Conservation (phyloP, 2,113 vertebrate genomes). For the Aldabrachelys gigantea region DNA sequence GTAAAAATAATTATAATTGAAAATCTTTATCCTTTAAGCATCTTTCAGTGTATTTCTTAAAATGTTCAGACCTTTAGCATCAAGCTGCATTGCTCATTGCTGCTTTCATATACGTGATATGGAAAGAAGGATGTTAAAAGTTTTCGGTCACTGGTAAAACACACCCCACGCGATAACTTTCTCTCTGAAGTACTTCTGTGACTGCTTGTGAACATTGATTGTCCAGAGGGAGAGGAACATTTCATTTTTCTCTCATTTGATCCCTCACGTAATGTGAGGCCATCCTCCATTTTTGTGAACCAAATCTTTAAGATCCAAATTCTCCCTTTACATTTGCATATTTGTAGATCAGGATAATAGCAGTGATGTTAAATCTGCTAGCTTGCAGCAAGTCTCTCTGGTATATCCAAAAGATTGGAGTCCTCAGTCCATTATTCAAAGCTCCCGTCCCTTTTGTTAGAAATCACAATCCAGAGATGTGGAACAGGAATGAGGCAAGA, state of each 20-base stretch:
- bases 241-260: background rate
- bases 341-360: too few species aligned
- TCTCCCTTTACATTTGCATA: background rate
- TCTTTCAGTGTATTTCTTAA: background rate
- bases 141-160: background rate
- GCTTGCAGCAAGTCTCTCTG: too few species aligned
- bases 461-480: too few species aligned
- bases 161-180: background rate
- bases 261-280: accelerated
- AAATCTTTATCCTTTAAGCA: background rate
- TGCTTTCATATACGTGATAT: background rate
- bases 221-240: background rate
- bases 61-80: background rate
- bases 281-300: background rate
- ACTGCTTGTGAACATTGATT: background rate
- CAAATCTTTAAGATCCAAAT: background rate
- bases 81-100: background rate
- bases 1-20: background rate
- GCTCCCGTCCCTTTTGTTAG: too few species aligned
- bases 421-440: too few species aligned
- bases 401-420: too few species aligned
- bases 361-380: too few species aligned
- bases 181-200: background rate
- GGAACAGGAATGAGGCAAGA: too few species aligned
- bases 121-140: background rate